Evolutionary conservation across 2,113 vertebrate genomes (phyloP), one percentile per base, ranked within the genome.

Genomic region (Seriola aureovittata): DNA sequence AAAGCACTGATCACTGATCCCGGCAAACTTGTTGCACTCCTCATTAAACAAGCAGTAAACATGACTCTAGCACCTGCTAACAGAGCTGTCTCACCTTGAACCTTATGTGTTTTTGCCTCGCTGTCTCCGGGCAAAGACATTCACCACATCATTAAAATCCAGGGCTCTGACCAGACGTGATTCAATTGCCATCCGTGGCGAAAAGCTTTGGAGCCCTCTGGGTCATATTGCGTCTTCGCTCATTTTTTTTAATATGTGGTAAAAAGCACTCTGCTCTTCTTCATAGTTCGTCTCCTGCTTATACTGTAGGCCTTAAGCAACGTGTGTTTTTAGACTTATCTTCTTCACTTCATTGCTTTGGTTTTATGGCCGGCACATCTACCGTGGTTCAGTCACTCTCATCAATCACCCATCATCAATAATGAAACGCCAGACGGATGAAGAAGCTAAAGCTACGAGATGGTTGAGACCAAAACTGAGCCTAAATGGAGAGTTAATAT

Each of bases 71-170:
- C 74, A 80, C 65, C 75, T 80, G 80, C 42, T 50, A 66, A 21
- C 52, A 60, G 42, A 25, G 46, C 65, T 11, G 54, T 29, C 52
- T 87, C 85, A 88, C 91, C 88, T 85, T 89, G 74, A 85, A 74
- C 54, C 58, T 7, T 74, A 55, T 57, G 64, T 76, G 71, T 85
- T 77, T 78, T 87, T 36, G 69, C 65, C 54, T 75, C 80, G 19
- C 75, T 62, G 65, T 90, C 78, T 87, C 80, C 32, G 68, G 80
- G 74, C 75, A 74, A 78, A 84, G 46, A 21, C 62, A 16, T 71
- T 72, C 77, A 70, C 79, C 80, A 36, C 88, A 87, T 88, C 89
- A 90, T 92, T 88, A 82, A 88, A 88, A 88, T 71, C 83, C 71
- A 55, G 58, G 12, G 34, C 81, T 72, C 62, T 23, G 71, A 81